Percentiles rank a stretch among this genome's conserved stretches.
phyloP scores from a whole-genome alignment of 2,888 invertebrate genomes.

The Noctua fimbriata region DNA sequence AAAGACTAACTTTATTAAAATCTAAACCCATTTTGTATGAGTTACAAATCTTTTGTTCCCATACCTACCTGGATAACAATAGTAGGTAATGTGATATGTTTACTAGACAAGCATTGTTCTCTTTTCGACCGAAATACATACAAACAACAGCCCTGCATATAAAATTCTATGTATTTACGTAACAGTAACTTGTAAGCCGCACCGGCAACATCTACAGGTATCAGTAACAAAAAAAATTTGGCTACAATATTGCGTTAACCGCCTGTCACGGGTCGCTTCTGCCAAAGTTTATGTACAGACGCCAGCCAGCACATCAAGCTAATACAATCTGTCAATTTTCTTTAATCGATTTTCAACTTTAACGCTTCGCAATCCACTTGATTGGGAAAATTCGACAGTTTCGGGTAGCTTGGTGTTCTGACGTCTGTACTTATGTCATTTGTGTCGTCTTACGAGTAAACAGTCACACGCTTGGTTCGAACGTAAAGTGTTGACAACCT shows the following conservation, averaged over 20 bases:
- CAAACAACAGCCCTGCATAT: conserved; percentile 4
- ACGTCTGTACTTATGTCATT: neutral
- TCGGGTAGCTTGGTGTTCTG: too few relatives aligned
- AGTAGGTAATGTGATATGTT: conserved; percentile 29
- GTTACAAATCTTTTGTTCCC: conserved; percentile 16
- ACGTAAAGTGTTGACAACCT: neutral
- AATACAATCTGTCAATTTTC: too few relatives aligned
- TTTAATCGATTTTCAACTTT: too few relatives aligned
- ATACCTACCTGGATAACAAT: conserved; percentile 1
- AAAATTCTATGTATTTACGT: conserved; percentile 40
- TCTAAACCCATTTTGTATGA: neutral
- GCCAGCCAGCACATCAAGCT: too few relatives aligned
- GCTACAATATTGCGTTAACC: neutral
- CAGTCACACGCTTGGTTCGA: neutral
- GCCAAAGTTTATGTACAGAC: neutral
- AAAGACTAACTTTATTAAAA: conserved; percentile 4
- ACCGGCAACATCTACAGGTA: neutral
- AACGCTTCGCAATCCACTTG: too few relatives aligned
- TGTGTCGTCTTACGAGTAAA: neutral
- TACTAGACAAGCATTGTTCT: conserved; percentile 34
- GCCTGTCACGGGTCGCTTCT: neutral
- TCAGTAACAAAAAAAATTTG: neutral
- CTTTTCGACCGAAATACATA: conserved; percentile 9
- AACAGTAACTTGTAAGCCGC: neutral
- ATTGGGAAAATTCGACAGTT: too few relatives aligned